Conservation (phyloP, 2,113 vertebrate genomes). For the Eudorcas thomsonii region DNA sequence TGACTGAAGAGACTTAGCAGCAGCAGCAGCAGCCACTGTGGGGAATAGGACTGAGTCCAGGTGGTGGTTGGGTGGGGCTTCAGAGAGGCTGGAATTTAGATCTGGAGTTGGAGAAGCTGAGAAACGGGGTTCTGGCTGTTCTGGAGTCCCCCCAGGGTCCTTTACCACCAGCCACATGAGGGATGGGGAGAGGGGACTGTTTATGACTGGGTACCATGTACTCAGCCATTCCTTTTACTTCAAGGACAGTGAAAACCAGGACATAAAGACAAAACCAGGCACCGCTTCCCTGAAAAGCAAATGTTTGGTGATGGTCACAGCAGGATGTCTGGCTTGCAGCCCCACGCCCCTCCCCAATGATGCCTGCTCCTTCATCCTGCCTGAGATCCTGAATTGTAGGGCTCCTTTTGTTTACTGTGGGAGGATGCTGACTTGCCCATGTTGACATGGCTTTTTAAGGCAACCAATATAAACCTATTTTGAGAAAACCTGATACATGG, state of each 20-base stretch:
- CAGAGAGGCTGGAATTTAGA: background rate
- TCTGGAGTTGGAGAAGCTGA: background rate
- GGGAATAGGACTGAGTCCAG: background rate
- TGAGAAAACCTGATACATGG: background rate
- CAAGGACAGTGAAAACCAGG: background rate
- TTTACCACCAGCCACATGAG: background rate
- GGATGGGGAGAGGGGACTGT: background rate
- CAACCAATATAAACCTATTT: background rate
- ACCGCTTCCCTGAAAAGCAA: background rate
- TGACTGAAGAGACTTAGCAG: no score
- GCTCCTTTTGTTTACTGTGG: background rate
- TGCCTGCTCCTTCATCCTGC: background rate
- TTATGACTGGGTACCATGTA: background rate
- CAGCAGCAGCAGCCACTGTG: background rate
- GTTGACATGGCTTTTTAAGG: background rate
- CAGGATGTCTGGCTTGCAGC: background rate
- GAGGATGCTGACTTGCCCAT: background rate
- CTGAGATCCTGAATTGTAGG: background rate
- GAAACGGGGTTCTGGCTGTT: background rate
- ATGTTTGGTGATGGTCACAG: background rate
- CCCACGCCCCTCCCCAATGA: fast-evolving
- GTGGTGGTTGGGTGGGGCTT: background rate
- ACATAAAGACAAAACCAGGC: background rate
- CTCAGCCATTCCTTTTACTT: background rate
- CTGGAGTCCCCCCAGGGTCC: background rate